phyloP scores from a whole-genome alignment of 2,113 vertebrate genomes.

The Elachura formosa region DNA sequence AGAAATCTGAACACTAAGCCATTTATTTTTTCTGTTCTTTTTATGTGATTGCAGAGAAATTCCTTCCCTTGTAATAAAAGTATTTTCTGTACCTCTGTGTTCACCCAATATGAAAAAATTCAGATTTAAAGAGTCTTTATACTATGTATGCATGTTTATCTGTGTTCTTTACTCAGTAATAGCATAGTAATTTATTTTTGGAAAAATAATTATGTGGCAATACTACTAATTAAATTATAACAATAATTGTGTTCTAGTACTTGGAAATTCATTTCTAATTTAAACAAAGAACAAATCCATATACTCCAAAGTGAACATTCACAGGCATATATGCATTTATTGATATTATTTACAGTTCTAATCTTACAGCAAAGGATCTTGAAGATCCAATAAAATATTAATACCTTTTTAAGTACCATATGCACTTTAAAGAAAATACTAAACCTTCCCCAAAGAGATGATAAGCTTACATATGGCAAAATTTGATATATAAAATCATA shows the following conservation, averaged over 20 bases:
- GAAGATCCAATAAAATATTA: neutral
- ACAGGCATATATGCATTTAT: neutral
- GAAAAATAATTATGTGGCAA: neutral
- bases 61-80: neutral
- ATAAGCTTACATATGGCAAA: neutral
- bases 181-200: conserved; percentile 26
- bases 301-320: neutral
- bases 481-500: neutral
- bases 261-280: neutral
- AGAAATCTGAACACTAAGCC: neutral
- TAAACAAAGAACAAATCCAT: neutral
- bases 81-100: neutral
- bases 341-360: neutral
- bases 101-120: neutral
- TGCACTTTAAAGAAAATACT: neutral
- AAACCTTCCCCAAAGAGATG: neutral
- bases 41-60: neutral
- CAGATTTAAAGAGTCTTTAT: neutral
- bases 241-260: neutral
- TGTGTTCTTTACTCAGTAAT: neutral
- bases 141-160: conserved; percentile 15
- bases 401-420: neutral
- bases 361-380: neutral
- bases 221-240: conserved; percentile 29
- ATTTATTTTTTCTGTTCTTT: neutral